A percentile compares a stretch with the other conserved stretches of the same genome.
Evolutionary conservation across 92 coral and sea anemone genomes (phyloP).

Genomic region (Parazoanthus atlanticus): DNA sequence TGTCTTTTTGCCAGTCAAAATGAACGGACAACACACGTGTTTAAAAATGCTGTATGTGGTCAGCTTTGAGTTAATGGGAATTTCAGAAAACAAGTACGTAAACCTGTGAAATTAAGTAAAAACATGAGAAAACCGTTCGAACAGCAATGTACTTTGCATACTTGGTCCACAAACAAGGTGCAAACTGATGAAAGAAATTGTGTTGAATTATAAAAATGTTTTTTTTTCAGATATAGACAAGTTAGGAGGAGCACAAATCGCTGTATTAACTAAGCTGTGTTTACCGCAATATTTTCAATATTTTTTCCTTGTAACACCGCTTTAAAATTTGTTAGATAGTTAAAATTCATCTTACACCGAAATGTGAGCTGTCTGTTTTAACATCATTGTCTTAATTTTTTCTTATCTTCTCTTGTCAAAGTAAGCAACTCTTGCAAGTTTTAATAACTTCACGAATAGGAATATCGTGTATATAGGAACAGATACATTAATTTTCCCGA

Average conservation of each 20-base stretch:
- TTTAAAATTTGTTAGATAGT: conserved; percentile 20
- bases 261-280: neutral
- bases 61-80: neutral
- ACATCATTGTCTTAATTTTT: neutral
- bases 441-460: conserved; percentile 18
- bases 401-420: conserved; percentile 13
- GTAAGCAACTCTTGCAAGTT: neutral
- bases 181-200: conserved; percentile 18
- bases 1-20: conserved; percentile 32
- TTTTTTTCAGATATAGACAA: neutral
- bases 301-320: neutral
- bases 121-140: conserved; percentile 3
- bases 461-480: conserved; percentile 21
- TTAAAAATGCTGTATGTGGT: conserved; percentile 2
- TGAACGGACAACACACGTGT: conserved; percentile 15
- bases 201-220: neutral
- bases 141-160: neutral
- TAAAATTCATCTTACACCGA: conserved; percentile 19
- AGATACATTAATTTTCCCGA: conserved; percentile 22
- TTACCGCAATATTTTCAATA: neutral
- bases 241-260: conserved; percentile 2
- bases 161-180: neutral
- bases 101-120: neutral
- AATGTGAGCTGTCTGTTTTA: conserved; percentile 25
- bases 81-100: neutral